These are phyloP conservation scores for Aphidius ervi DNA, from an alignment of 1,140 invertebrate genomes.

Conservation along the genomic window DNA sequence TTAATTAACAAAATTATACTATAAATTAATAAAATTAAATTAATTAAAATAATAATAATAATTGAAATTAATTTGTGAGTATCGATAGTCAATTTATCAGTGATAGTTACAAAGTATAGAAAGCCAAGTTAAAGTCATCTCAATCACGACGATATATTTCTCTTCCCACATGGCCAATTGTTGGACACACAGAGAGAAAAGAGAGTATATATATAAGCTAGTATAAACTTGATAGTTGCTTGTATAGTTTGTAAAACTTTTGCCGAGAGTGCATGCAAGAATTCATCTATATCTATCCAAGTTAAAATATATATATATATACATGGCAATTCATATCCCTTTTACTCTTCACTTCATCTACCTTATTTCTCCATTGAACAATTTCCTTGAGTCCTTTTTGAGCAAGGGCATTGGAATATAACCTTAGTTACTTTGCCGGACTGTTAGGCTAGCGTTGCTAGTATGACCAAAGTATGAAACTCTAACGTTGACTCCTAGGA, in stretches of 20 bases:
- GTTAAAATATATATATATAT: too few relatives aligned
- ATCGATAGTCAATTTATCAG: neutral
- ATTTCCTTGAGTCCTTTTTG: conserved; percentile 19
- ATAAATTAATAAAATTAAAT: too few relatives aligned
- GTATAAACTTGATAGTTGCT: conserved; percentile 28
- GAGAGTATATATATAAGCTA: too few relatives aligned
- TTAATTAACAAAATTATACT: too few relatives aligned
- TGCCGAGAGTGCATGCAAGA: neutral
- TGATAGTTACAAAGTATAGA: conserved; percentile 6
- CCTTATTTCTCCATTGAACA: conserved; percentile 24
- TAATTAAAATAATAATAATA: neutral
- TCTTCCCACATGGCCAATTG: conserved; percentile 36
- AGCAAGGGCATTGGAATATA: conserved; percentile 34
- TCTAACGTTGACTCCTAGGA: conserved; percentile 43
- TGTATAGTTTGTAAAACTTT: conserved; percentile 4
- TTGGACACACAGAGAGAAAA: conserved; percentile 21
- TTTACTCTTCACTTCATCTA: conserved; percentile 10
- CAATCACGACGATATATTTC: conserved; percentile 31
- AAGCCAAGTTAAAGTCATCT: conserved; percentile 26
- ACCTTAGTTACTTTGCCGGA: conserved; percentile 51
- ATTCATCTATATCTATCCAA: neutral
- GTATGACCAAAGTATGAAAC: conserved; percentile 50
- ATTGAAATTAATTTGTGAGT: neutral
- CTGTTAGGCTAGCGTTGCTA: conserved; percentile 47
- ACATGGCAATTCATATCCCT: neutral